phyloP scores from a whole-genome alignment of 2,888 invertebrate genomes.

The Brenthis daphne region DNA sequence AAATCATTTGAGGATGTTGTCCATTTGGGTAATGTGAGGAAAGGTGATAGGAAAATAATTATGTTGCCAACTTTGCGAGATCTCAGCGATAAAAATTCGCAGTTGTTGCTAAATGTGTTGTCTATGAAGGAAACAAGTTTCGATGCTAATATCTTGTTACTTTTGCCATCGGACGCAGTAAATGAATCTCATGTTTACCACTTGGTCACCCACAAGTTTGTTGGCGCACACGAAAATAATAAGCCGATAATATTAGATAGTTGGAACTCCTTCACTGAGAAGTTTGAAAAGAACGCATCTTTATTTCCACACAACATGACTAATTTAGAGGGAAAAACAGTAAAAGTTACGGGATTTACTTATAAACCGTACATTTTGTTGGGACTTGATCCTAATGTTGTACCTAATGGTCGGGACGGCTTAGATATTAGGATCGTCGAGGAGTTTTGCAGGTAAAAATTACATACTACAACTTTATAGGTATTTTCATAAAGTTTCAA shows the following conservation, averaged over 20 bases:
- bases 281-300: slow-evolving; percentile 56
- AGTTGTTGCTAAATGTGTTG: slow-evolving; percentile 51
- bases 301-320: slow-evolving; percentile 76
- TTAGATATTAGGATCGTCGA: slow-evolving; percentile 72
- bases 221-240: slow-evolving; percentile 53
- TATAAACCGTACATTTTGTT: slow-evolving; percentile 83
- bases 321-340: slow-evolving; percentile 68
- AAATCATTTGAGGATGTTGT: slow-evolving; percentile 62
- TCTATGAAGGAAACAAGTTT: slow-evolving; percentile 57
- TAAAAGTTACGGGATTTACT: slow-evolving; percentile 80
- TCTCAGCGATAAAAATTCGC: slow-evolving; percentile 33
- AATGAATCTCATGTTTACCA: slow-evolving; percentile 53
- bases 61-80: slow-evolving; percentile 55
- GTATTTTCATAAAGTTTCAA: too few relatives aligned
- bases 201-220: slow-evolving; percentile 69
- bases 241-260: slow-evolving; percentile 59
- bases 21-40: slow-evolving; percentile 62
- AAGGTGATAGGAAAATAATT: slow-evolving; percentile 72
- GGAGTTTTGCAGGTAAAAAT: slow-evolving; percentile 73
- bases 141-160: slow-evolving; percentile 62
- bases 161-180: slow-evolving; percentile 46
- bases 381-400: slow-evolving; percentile 58
- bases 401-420: slow-evolving; percentile 77
- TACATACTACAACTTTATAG: too few relatives aligned
- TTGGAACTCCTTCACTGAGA: slow-evolving; percentile 62